These are phyloP conservation scores for Fregata magnificens DNA, from an alignment of 2,113 vertebrate species.

Conservation along the genomic window DNA sequence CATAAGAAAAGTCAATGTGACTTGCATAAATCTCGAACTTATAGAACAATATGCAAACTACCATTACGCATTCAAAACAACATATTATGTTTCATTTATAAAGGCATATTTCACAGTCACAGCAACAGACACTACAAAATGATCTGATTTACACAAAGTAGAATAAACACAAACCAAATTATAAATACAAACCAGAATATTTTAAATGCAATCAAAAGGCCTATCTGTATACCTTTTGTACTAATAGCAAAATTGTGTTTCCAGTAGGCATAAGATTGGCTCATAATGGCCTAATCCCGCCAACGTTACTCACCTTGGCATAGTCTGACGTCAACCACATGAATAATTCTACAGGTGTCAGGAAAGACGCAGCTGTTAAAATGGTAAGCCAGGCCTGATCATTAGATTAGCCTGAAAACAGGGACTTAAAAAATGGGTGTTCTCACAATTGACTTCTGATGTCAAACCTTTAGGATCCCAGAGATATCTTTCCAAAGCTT, in stretches of 20 bases:
- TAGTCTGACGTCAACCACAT: constrained; percentile 14
- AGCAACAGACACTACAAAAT: background rate
- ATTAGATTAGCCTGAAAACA: constrained; percentile 9
- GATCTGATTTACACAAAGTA: background rate
- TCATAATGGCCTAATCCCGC: constrained; percentile 24
- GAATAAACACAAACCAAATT: background rate
- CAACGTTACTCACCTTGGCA: background rate
- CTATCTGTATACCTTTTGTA: background rate
- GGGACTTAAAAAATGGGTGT: background rate
- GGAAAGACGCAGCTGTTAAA: constrained; percentile 31
- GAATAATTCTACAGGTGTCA: background rate
- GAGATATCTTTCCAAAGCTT: background rate
- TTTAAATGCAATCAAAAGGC: background rate
- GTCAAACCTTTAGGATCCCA: background rate
- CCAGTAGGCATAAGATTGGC: background rate
- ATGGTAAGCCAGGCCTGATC: background rate
- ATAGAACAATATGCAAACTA: background rate
- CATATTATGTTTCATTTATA: constrained; percentile 36
- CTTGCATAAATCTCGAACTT: background rate
- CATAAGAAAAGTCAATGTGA: background rate
- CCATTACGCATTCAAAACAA: background rate
- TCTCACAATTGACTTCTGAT: background rate
- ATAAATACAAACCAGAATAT: background rate
- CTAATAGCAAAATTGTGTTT: constrained; percentile 29
- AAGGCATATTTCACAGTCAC: background rate